These are phyloP conservation scores for Agrochola litura DNA, from an alignment of 2,888 invertebrate genomes.

Conservation along the genomic window DNA sequence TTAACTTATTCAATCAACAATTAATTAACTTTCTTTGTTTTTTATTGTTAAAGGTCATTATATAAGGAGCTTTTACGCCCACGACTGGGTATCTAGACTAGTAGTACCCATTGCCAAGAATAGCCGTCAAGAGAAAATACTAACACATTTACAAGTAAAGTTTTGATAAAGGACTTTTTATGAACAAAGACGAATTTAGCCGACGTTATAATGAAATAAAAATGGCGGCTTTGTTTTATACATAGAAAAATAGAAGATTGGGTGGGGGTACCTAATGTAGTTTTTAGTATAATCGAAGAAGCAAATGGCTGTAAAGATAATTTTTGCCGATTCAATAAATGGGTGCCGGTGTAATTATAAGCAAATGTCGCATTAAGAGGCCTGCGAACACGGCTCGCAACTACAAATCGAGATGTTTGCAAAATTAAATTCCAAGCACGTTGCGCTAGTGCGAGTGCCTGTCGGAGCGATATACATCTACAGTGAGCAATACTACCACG, in stretches of 20 bases:
- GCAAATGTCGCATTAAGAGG: too few species aligned
- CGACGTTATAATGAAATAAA: constrained; percentile 29
- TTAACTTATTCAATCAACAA: constrained; percentile 26
- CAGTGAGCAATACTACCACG: too few species aligned
- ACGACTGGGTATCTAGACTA: neutral
- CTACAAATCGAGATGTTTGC: too few species aligned
- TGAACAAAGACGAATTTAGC: constrained; percentile 29
- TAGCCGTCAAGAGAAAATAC: constrained; percentile 20
- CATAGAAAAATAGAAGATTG: neutral
- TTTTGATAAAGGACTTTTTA: constrained; percentile 37
- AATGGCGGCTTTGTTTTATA: constrained; percentile 15
- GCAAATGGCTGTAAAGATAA: neutral
- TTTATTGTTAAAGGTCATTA: neutral
- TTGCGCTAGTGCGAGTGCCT: too few species aligned
- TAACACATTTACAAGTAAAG: constrained; percentile 33
- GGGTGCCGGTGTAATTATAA: too few species aligned
- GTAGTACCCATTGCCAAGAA: constrained; percentile 3
- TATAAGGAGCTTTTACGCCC: constrained; percentile 17
- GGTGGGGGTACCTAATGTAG: neutral
- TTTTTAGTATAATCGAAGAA: neutral
- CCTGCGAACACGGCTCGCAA: too few species aligned
- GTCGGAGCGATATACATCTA: too few species aligned
- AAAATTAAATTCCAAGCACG: too few species aligned
- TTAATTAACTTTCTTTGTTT: constrained; percentile 13
- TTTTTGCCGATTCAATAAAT: too few species aligned